Evolutionary conservation across 1,140 invertebrate genomes (phyloP), one percentile per base, ranked within the genome.

Genomic region (Leptopilina boulardi): DNA sequence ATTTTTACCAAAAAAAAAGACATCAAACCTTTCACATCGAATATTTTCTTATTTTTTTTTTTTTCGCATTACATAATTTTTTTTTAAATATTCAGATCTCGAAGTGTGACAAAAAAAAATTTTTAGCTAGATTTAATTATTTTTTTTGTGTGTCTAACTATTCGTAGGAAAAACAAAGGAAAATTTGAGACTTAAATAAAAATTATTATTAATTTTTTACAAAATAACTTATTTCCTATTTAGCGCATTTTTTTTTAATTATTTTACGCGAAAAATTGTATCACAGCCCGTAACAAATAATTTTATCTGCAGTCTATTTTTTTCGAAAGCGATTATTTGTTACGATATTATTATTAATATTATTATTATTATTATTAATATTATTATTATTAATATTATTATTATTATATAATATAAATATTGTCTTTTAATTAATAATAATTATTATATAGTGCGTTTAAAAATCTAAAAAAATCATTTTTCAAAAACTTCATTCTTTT

Each of bases 201-300:
- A n/a, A n/a, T n/a, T n/a, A 11, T 71, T 42, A 38, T 38, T 38
- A 4, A 42, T 41, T 71, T 42, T 42, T 19, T 71, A 71, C 70
- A 11, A 71, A n/a, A 71, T 71, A 42, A 44, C 70, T 71, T 71
- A 71, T 42, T 44, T 8, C 38, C 70, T 71, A 21, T 8, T 73
- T 77, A 77, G 73, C 56, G 56, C n/a, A n/a, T n/a, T n/a, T n/a
- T n/a, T n/a, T 74, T 75, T 4, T 38, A 59, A 34, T 75, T 77
- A 81, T 44, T 80, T 41, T n/a, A 54, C 71, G 42, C 75, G 9
- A 73, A 54, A 72, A 74, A n/a, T n/a, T 38, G 79, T 83, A 83
- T 83, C 79, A 83, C 81, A 83, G 76, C 72, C 75, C 70, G 34
- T 76, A 78, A 54, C 71, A 81, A 77, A 79, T 72, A n/a, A 3